A percentile compares a stretch with the other conserved stretches of the same genome.
Evolutionary conservation across 1,140 invertebrate species (phyloP).

Genomic region (Drosophila jambulina): DNA sequence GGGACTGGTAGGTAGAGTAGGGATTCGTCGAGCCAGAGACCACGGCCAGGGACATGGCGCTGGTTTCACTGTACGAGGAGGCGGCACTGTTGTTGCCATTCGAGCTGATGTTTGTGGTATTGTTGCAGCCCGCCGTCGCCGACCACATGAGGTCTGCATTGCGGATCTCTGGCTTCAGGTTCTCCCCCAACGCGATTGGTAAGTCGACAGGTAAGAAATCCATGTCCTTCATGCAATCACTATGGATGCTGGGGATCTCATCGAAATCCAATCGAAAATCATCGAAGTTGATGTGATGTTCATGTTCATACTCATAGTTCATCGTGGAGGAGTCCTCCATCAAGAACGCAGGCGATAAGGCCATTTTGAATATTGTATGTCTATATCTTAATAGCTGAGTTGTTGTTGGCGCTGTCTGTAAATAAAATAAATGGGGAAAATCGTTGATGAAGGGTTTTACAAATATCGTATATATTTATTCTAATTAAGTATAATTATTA

Average conservation of each 20-base stretch:
- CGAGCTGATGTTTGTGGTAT: not conserved
- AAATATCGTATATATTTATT: not conserved
- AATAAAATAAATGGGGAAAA: not conserved
- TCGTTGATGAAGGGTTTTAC: not conserved
- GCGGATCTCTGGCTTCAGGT: slow-evolving; percentile 56
- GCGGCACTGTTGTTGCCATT: slow-evolving; percentile 45
- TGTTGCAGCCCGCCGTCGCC: not conserved
- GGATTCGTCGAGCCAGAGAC: slow-evolving; percentile 39
- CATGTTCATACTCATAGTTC: not conserved
- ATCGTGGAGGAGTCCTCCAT: not conserved
- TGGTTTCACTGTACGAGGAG: slow-evolving; percentile 66
- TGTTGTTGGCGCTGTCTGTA: slow-evolving; percentile 7
- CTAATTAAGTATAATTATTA: not conserved
- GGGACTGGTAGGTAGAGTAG: slow-evolving; percentile 7
- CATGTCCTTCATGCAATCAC: slow-evolving; percentile 31
- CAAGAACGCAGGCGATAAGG: not conserved
- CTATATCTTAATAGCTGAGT: slow-evolving; percentile 31
- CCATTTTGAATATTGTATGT: not conserved
- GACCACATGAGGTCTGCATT: slow-evolving; percentile 74
- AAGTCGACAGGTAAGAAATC: not conserved
- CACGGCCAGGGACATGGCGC: slow-evolving; percentile 50
- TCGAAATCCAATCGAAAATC: not conserved
- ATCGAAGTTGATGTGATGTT: not conserved
- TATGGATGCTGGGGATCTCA: slow-evolving; percentile 26
- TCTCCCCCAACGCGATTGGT: not conserved